Evolutionary conservation across 2,113 vertebrate species (phyloP), one percentile per base, ranked within the genome.

Genomic region (Proteles cristata): DNA sequence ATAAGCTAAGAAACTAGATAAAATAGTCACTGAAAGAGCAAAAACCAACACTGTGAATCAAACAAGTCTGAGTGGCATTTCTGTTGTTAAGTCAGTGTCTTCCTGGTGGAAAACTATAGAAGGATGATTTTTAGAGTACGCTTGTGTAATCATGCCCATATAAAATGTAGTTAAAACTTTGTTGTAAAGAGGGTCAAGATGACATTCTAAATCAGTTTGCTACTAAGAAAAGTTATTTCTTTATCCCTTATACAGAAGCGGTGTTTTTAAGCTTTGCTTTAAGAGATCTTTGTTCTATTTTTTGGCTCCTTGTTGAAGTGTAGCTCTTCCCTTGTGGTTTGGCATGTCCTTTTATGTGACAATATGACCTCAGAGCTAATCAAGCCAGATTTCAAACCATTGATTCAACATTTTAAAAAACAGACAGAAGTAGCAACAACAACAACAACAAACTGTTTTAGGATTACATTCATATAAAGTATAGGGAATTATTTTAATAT

Each of bases 1-100:
- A 87, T 69, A 91, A 94, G 35, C 80, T 80, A 48, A 50, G 19
- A 88, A 25, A 53, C 86, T 69, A 88, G 48, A 69, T 88, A 68
- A 92, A 97, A 93, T 11, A 71, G 25, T 85, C 61, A 79, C 1
- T 25, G n/a, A 94, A 82, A 93, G 53, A 93, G 39, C 17, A 84
- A 97, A 96, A 97, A 53, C 26, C 21, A 76, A 31, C 28, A 58
- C 12, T 4, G 9, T 58, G 43, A 65, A 55, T 85, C 11, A 15
- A 28, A 55, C 0, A 55, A 79, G 11, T 63, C 0, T 48, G 50
- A 94, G 55, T 3, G 86, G 5, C 9, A 26, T 90, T 96, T 94
- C n/a, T 74, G 35, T 89, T 89, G 5, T 66, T 90, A 94, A 86
- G 66, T 84, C 83, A 76, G n/a, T 25, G 7, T 76, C 53, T 93